Base-by-base conservation (phyloP, 2,888 invertebrate genomes). In the Macrosiphum euphorbiae region DNA sequence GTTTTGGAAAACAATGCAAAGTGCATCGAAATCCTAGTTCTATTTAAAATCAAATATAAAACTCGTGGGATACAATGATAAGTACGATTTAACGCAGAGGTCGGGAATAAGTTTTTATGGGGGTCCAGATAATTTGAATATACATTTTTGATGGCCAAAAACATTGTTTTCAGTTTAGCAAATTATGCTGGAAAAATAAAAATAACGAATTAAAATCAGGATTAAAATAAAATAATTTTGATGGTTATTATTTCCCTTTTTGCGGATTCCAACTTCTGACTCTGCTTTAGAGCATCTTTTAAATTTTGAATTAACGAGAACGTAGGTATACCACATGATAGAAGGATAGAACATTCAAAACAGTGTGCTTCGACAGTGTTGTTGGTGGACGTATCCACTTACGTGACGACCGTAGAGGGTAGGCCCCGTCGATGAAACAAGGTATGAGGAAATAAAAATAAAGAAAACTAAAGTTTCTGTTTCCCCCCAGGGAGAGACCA, bases 381-480 rank as follows among this genome's bases (percentile, higher is more conserved):
- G 28, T 78, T 78, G 35, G 35, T 35, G 78, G 78, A 78, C 35
- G 20, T 35, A 35, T 35, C 78, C 8, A 3, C 78, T 16, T 28
- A 28, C 8, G 52, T 50, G 90, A 84, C 78, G 35, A 52, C n/a
- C 50, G 41, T 41, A 85, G 2, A 35, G 86, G 28, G 67, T 78
- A 47, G 84, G 55, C 84, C 44, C 55, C 50, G n/a, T 78, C 7
- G n/a, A 35, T 20, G 16, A 52, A 78, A 91, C 28, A 55, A 26
- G 84, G 84, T 55, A 26, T 55, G n/a, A 16, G 35, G 10, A 84
- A 91, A 91, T 84, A 55, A 84, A 67, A 90, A 90, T 90, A 90
- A 67, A 50, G 47, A 90, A 67, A 91, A 86, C 24, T 35, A 87
- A 88, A 92, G 92, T 92, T 92, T 55, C 78, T 78, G 52, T 88